Evolutionary conservation across 1,140 invertebrate species (phyloP).

Genomic region (Drosophila truncata): DNA sequence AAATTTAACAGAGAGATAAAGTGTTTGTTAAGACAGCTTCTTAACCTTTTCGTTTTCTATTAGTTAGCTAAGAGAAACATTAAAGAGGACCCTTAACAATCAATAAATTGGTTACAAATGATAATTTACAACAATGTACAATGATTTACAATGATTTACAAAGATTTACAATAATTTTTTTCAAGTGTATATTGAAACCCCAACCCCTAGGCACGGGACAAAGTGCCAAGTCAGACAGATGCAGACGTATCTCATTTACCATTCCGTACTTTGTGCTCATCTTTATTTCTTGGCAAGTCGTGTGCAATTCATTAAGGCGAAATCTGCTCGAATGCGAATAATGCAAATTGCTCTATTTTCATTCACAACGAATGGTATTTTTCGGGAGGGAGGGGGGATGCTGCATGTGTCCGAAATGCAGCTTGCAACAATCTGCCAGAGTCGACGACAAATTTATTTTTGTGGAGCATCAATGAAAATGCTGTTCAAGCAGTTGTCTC

Average conservation of each 20-base stretch:
- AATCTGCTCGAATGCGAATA: conserved; percentile 75
- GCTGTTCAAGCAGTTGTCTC: conserved; percentile 58
- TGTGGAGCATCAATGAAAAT: conserved; percentile 63
- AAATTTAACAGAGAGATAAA: neutral
- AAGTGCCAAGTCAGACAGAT: conserved; percentile 64
- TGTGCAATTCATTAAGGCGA: conserved; percentile 78
- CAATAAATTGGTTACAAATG: too few species aligned
- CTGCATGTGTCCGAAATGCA: conserved; percentile 20
- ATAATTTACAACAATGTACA: too few species aligned
- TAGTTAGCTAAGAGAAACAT: too few species aligned
- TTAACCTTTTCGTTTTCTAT: too few species aligned
- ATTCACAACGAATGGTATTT: conserved; percentile 44
- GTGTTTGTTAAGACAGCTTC: too few species aligned
- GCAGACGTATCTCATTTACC: conserved; percentile 33
- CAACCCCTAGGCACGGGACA: conserved; percentile 41
- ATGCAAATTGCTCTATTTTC: conserved; percentile 81
- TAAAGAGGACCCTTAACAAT: too few species aligned
- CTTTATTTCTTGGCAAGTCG: conserved; percentile 76
- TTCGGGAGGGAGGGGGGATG: neutral
- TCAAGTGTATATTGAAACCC: too few species aligned
- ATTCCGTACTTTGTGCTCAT: conserved; percentile 35
- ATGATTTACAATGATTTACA: too few species aligned
- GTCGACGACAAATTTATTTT: conserved; percentile 80
- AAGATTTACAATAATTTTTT: too few species aligned
- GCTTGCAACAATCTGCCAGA: conserved; percentile 57